Conservation (phyloP, 2,888 invertebrate species). For the Papilio elwesi region DNA sequence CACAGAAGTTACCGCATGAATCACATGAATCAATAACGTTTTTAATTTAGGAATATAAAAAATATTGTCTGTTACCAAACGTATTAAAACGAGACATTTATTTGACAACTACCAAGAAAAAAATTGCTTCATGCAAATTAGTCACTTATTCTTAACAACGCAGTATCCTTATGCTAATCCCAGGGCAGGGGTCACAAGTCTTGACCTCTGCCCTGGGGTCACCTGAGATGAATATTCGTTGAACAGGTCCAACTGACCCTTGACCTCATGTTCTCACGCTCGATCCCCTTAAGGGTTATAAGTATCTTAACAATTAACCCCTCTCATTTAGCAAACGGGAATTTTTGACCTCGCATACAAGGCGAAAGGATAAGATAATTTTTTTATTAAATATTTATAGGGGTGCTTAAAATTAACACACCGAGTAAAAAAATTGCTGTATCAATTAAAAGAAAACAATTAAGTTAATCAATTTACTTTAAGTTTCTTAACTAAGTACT, state of each 20-base stretch:
- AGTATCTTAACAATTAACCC: conserved; percentile 46
- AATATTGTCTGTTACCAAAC: neutral
- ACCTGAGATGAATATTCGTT: conserved; percentile 60
- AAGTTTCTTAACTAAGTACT: too few species aligned
- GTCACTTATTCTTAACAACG: conserved; percentile 32
- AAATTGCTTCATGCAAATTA: conserved; percentile 71
- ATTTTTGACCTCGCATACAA: conserved; percentile 29
- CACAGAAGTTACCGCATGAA: neutral
- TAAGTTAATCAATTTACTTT: too few species aligned
- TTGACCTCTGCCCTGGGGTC: conserved; percentile 65
- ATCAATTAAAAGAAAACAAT: too few species aligned
- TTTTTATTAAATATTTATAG: neutral
- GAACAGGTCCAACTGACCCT: conserved; percentile 69
- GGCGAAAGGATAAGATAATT: neutral
- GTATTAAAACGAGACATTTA: neutral
- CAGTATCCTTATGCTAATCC: conserved; percentile 54
- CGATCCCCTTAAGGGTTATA: conserved; percentile 56
- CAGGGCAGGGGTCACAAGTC: conserved; percentile 74
- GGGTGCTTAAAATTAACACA: neutral
- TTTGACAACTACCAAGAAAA: conserved; percentile 39
- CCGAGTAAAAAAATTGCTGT: neutral
- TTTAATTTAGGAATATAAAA: neutral
- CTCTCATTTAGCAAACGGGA: conserved; percentile 44
- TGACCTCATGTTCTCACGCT: conserved; percentile 74
- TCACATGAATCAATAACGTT: neutral